Conservation (phyloP, 1,140 invertebrate species). For the Caenorhabditis inopinata region DNA sequence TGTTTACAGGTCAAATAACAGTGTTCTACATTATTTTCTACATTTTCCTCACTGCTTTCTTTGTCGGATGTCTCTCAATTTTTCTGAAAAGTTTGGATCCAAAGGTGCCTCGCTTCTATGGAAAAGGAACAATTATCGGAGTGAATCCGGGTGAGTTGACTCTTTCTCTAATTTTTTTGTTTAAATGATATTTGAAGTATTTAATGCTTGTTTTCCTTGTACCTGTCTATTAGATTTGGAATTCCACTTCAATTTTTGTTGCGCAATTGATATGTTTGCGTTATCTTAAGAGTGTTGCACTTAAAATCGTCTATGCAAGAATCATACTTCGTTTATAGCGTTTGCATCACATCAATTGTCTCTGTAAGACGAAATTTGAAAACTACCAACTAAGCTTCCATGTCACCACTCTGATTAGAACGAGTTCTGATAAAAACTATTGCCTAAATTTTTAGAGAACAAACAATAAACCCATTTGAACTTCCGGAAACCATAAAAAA, state of each 20-base stretch:
- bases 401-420: too few relatives aligned
- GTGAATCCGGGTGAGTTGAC: conserved; percentile 62
- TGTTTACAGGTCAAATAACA: conserved; percentile 60
- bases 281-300: conserved; percentile 5
- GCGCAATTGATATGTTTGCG: not conserved
- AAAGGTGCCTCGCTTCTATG: conserved; percentile 62
- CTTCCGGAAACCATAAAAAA: conserved; percentile 24
- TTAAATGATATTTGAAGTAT: too few relatives aligned
- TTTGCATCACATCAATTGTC: too few relatives aligned
- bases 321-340: not conserved
- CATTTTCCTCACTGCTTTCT: conserved; percentile 58
- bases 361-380: too few relatives aligned
- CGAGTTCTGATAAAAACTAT: too few relatives aligned
- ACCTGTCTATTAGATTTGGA: too few relatives aligned
- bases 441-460: not conserved
- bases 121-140: conserved; percentile 66
- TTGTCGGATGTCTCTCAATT: conserved; percentile 60
- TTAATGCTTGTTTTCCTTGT: not conserved
- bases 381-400: too few relatives aligned
- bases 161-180: not conserved
- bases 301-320: not conserved
- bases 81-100: conserved; percentile 63
- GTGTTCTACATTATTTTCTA: conserved; percentile 66
- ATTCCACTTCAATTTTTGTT: not conserved
- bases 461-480: conserved; percentile 16